Evolutionary conservation across 2,113 vertebrate genomes (phyloP).

Genomic region (Brachyhypopomus gauderio): DNA sequence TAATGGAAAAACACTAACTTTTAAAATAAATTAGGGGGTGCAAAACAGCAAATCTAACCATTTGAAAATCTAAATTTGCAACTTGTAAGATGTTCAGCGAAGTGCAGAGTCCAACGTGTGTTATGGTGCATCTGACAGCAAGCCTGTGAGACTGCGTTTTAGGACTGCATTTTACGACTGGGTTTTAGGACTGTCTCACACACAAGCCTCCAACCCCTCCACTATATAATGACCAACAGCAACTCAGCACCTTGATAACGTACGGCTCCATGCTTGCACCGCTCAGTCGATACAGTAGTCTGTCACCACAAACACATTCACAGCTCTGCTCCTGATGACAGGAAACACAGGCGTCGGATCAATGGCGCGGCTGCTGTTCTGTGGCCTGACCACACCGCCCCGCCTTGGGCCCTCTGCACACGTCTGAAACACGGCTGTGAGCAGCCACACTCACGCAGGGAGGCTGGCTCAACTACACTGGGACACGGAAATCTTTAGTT

Average conservation of each 20-base stretch:
- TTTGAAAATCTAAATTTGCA: too few relatives aligned
- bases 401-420: too few relatives aligned
- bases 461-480: too few relatives aligned
- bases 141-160: not conserved
- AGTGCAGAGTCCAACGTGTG: too few relatives aligned
- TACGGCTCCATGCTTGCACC: constrained; percentile 13
- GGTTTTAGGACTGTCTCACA: not conserved
- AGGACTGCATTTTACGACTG: not conserved
- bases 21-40: too few relatives aligned
- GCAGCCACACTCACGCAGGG: too few relatives aligned
- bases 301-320: constrained; percentile 53
- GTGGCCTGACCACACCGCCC: not conserved
- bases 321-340: constrained; percentile 29
- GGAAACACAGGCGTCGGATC: constrained; percentile 52
- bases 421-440: too few relatives aligned
- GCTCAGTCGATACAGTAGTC: constrained; percentile 56
- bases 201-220: not conserved
- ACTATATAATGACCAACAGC: constrained; percentile 3
- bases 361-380: constrained; percentile 35
- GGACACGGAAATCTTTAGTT: too few relatives aligned
- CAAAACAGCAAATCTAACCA: too few relatives aligned
- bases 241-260: constrained; percentile 26
- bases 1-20: too few relatives aligned
- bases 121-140: not conserved
- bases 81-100: too few relatives aligned